phyloP scores from a whole-genome alignment of 2,113 vertebrate species.

The Saccopteryx leptura region DNA sequence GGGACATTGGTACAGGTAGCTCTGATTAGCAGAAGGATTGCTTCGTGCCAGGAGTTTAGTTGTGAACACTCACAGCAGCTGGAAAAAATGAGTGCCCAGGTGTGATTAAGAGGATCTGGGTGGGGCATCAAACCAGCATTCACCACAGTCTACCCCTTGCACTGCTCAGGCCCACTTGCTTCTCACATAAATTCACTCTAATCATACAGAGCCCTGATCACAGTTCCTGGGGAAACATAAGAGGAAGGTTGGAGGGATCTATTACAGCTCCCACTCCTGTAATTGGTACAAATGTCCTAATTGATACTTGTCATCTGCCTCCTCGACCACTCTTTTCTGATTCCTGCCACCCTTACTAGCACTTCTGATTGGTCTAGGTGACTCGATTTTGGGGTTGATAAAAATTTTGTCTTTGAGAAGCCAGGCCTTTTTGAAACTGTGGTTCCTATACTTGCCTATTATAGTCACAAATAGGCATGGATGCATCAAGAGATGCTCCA shows the following conservation, averaged over 20 bases:
- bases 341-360: neutral
- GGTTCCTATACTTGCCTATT: neutral
- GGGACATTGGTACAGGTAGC: neutral
- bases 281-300: neutral
- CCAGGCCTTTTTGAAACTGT: neutral
- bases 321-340: neutral
- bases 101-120: neutral
- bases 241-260: neutral
- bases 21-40: neutral
- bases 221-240: neutral
- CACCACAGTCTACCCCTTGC: neutral
- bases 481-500: neutral
- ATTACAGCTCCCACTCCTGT: neutral
- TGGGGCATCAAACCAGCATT: neutral
- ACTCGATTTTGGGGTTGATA: neutral
- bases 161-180: neutral
- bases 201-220: neutral
- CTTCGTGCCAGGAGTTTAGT: neutral
- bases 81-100: neutral
- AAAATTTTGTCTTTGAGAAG: neutral
- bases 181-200: neutral
- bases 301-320: neutral
- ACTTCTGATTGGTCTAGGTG: neutral
- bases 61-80: neutral
- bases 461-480: neutral